phyloP scores from a whole-genome alignment of 2,888 invertebrate genomes.

The Cosmopolites sordidus region DNA sequence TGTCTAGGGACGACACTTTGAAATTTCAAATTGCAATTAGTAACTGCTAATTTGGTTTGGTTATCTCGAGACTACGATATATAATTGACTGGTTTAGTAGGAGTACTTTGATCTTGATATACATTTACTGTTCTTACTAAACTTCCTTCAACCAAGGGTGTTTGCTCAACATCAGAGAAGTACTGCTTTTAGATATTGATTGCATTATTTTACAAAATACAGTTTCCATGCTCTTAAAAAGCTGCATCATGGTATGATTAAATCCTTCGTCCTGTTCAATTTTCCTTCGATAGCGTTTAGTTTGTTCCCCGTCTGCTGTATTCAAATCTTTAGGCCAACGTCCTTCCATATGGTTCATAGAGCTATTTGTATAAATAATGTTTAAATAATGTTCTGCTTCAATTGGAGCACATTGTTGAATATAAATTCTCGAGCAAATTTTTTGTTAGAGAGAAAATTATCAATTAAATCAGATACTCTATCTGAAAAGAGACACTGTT shows the following conservation, averaged over 20 bases:
- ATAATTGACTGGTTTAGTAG: constrained; percentile 68
- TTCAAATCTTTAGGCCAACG: constrained; percentile 97
- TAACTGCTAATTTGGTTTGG: constrained; percentile 76
- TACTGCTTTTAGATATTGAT: constrained; percentile 90
- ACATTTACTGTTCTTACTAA: constrained; percentile 80
- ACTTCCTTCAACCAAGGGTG: constrained; percentile 66
- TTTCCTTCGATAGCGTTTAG: constrained; percentile 79
- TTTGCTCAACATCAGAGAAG: constrained; percentile 71
- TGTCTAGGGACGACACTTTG: constrained; percentile 62
- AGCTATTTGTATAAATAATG: constrained; percentile 64
- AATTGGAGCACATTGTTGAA: constrained; percentile 56
- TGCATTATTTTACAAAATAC: constrained; percentile 88
- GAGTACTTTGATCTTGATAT: constrained; percentile 69
- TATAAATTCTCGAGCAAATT: constrained; percentile 32
- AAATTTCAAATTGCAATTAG: constrained; percentile 79
- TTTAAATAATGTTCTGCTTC: constrained; percentile 64
- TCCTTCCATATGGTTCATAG: constrained; percentile 85
- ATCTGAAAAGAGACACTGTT: constrained; percentile 65
- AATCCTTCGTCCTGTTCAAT: constrained; percentile 91
- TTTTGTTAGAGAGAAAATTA: constrained; percentile 59
- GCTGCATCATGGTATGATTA: constrained; percentile 69
- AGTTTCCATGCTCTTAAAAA: constrained; percentile 64
- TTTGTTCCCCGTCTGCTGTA: constrained; percentile 78
- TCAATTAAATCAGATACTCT: constrained; percentile 62
- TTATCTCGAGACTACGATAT: constrained; percentile 90